Evolutionary conservation across 2,797 vertebrate species (phyloP), one percentile per base, ranked within the genome.

Genomic region (Sebastes alutus): DNA sequence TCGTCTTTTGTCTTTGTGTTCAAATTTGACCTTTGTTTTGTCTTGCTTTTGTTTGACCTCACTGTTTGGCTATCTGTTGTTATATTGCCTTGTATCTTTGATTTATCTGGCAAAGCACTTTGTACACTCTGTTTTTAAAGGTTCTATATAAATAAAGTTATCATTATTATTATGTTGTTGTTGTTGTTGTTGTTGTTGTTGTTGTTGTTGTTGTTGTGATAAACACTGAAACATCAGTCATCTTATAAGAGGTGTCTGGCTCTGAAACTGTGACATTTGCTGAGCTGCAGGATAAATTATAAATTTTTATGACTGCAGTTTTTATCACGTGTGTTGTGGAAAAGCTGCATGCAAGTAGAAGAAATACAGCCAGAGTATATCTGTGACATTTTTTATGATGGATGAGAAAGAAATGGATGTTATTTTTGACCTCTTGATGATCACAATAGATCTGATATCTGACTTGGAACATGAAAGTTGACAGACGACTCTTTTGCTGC

Each of bases 251-350:
- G 1, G 11, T 54, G 66, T 68, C 6, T 61, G 16, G 3, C 38
- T 72, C 10, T 38, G 52, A 64, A 66, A 30, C 52, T 59, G 32
- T 61, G 67, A 74, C 7, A 74, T 67, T 74, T 70, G 18, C n/a
- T 29, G 33, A 61, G 13, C 42, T 74, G 70, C 2, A 3, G 56
- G 20, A 62, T 72, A 25, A 82, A 23, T 35, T 13, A 61, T 56
- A 30, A 0, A 30, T 63, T 75, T 72, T 52, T 52, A 25, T 59
- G 25, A 1, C 20, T 54, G 13, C 3, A 65, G 11, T 9, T 78
- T 66, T 74, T 56, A 67, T 76, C 42, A 33, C 38, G 42, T 68
- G 23, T 66, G 16, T 16, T n/a, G 27, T 12, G 13, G n/a, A 54
- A 74, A 52, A 27, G 32, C 55, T 33, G 7, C 35, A 62, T 20